phyloP scores from a whole-genome alignment of 2,888 invertebrate species.

The Coenonympha arcania region DNA sequence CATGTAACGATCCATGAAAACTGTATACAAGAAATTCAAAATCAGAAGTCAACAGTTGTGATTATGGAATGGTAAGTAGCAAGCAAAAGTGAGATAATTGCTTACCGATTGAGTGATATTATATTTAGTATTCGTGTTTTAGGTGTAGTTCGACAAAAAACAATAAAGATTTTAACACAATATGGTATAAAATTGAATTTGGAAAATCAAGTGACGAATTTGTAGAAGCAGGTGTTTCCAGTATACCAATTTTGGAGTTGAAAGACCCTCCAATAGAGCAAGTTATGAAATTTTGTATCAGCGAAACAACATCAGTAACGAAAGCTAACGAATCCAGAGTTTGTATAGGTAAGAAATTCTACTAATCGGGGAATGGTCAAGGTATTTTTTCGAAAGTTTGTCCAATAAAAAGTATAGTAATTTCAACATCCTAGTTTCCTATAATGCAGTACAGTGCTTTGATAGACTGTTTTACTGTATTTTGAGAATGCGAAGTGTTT shows the following conservation, averaged over 20 bases:
- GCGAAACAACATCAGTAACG: constrained; percentile 6
- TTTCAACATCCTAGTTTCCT: too few relatives aligned
- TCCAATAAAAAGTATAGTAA: too few relatives aligned
- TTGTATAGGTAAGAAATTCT: constrained; percentile 28
- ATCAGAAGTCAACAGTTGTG: constrained; percentile 3
- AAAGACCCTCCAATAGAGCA: constrained; percentile 27
- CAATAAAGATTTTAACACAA: neutral
- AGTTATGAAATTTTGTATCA: constrained; percentile 31
- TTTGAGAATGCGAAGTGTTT: too few relatives aligned
- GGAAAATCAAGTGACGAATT: constrained; percentile 22
- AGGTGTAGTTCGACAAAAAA: constrained; percentile 9
- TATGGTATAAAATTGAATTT: constrained; percentile 31
- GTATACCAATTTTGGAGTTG: constrained; percentile 28
- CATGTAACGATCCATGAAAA: constrained; percentile 17
- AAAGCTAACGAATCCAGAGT: constrained; percentile 24
- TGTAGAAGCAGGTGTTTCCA: constrained; percentile 26
- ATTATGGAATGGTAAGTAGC: constrained; percentile 30
- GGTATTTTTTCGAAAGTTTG: too few relatives aligned
- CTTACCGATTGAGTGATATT: neutral
- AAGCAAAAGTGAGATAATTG: neutral
- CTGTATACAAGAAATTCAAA: neutral
- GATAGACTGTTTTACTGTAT: too few relatives aligned
- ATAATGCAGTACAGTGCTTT: too few relatives aligned
- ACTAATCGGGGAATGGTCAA: too few relatives aligned
- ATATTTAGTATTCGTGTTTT: neutral